Evolutionary conservation across 2,888 invertebrate genomes (phyloP).

Genomic region (Adela reaumurella): DNA sequence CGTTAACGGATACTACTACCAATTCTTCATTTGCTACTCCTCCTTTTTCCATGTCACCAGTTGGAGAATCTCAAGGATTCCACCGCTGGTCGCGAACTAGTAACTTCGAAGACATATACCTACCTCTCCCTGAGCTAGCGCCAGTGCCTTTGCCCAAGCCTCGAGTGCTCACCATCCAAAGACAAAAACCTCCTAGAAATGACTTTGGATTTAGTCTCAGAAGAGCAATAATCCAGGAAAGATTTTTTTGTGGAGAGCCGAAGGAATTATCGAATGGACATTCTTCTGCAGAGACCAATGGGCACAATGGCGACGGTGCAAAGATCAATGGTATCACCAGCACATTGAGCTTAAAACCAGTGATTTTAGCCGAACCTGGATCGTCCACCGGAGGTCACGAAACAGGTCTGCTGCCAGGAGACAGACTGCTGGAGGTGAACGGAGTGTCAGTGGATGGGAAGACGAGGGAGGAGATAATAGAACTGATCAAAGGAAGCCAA

Average conservation of each 20-base stretch:
- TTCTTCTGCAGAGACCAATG: slow-evolving; percentile 20
- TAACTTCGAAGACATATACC: slow-evolving; percentile 69
- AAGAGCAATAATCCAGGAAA: slow-evolving; percentile 79
- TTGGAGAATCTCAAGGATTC: slow-evolving; percentile 81
- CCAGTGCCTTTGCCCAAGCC: slow-evolving; percentile 69
- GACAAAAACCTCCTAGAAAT: slow-evolving; percentile 78
- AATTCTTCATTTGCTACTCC: slow-evolving; percentile 86
- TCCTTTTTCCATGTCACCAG: slow-evolving; percentile 80
- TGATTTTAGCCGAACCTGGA: slow-evolving; percentile 90
- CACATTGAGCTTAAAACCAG: slow-evolving; percentile 63
- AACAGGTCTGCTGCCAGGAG: slow-evolving; percentile 91
- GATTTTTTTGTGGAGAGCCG: slow-evolving; percentile 42
- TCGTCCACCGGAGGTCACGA: slow-evolving; percentile 71
- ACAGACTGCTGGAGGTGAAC: slow-evolving; percentile 89
- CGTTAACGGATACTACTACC: slow-evolving; percentile 76
- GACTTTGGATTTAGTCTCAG: slow-evolving; percentile 94
- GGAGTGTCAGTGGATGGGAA: slow-evolving; percentile 80
- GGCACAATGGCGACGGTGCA: slow-evolving; percentile 27
- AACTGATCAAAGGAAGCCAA: slow-evolving; percentile 84
- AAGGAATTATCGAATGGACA: slow-evolving; percentile 27
- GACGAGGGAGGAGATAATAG: slow-evolving; percentile 87
- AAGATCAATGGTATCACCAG: slow-evolving; percentile 29
- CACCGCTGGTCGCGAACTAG: slow-evolving; percentile 75
- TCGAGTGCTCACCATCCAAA: slow-evolving; percentile 69
- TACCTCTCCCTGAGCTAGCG: slow-evolving; percentile 68